A percentile compares a stretch with the other conserved stretches of the same genome.
Evolutionary conservation across 2,797 vertebrate genomes (phyloP).

Genomic region (Chiroxiphia lanceolata): DNA sequence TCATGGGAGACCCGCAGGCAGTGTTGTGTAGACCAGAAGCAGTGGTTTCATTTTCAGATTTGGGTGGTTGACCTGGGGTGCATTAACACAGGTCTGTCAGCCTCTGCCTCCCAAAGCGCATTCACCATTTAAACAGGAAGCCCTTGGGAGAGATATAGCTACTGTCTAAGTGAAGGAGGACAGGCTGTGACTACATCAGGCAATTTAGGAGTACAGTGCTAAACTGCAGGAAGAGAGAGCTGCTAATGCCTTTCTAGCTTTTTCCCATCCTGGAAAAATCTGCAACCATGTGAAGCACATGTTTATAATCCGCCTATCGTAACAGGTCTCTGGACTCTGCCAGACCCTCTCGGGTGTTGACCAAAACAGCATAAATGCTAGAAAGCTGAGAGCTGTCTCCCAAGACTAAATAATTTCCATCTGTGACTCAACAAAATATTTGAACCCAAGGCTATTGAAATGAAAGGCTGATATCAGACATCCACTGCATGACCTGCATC

Average conservation of each 20-base stretch:
- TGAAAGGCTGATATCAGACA: slow-evolving; percentile 10
- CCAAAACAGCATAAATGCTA: not conserved
- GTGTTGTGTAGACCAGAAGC: not conserved
- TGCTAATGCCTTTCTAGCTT: not conserved
- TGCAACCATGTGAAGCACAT: not conserved
- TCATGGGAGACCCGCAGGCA: not conserved
- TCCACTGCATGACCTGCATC: not conserved
- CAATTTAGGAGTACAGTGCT: not conserved
- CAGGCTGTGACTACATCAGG: not conserved
- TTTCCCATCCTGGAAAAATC: not conserved
- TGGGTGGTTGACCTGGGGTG: not conserved
- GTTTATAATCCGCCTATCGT: not conserved
- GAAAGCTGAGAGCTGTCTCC: not conserved
- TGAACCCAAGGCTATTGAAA: not conserved
- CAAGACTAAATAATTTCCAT: not conserved
- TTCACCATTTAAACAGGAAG: not conserved
- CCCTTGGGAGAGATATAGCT: not conserved
- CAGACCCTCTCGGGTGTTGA: not conserved
- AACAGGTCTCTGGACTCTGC: not conserved
- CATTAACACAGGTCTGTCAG: not conserved
- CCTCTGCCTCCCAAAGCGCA: not conserved
- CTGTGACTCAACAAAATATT: not conserved
- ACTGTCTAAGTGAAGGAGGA: not conserved
- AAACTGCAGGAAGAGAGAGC: not conserved
- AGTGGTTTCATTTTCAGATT: not conserved